A percentile compares a stretch with the other conserved stretches of the same genome.
phyloP scores from a whole-genome alignment of 2,113 vertebrate species.

The Pristiophorus japonicus region DNA sequence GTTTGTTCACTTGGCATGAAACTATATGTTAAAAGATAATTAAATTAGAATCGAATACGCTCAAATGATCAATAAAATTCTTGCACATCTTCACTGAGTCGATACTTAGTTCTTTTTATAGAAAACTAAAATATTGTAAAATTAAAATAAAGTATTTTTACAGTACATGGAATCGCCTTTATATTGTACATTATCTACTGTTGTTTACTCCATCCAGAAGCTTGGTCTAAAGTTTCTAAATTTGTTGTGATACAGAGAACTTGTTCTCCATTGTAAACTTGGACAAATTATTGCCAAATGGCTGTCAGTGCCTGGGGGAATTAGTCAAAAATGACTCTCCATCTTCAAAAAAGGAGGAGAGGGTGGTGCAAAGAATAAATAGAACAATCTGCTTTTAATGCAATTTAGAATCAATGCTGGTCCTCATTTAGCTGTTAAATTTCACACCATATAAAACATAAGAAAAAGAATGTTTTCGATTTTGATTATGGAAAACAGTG shows the following conservation, averaged over 20 bases:
- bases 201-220: not conserved
- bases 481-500: not conserved
- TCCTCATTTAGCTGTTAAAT: not conserved
- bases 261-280: not conserved
- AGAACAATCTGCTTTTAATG: not conserved
- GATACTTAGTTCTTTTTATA: not conserved
- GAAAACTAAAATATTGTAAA: too few species aligned
- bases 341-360: not conserved
- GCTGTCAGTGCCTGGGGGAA: not conserved
- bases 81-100: not conserved
- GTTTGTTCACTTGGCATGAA: not conserved
- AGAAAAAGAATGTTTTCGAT: not conserved
- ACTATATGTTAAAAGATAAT: not conserved
- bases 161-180: not conserved
- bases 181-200: not conserved
- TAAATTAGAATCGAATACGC: not conserved
- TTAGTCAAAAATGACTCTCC: not conserved
- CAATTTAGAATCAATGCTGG: too few species aligned
- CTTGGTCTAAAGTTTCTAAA: too few species aligned
- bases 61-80: not conserved
- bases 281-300: not conserved
- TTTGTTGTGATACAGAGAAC: not conserved
- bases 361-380: not conserved
- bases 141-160: not conserved
- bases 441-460: not conserved